Evolutionary conservation across 2,113 vertebrate species (phyloP).

Genomic region (Scomber colias): DNA sequence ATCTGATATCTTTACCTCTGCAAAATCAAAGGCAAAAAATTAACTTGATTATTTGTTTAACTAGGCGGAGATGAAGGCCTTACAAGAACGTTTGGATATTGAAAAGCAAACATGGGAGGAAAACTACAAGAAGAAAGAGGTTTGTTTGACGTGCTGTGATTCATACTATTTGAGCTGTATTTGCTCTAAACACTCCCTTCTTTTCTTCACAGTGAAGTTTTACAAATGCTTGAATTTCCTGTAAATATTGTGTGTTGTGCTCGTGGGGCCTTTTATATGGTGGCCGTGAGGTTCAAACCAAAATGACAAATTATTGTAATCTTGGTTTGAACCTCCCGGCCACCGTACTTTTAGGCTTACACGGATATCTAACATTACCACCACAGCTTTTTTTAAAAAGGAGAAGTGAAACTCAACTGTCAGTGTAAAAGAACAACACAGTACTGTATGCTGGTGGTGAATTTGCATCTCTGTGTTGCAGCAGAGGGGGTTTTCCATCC

Average conservation of each 20-base stretch:
- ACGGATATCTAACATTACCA: neutral
- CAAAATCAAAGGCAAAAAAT: no score
- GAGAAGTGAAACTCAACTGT: neutral
- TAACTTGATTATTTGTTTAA: conserved; percentile 6
- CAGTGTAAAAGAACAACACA: neutral
- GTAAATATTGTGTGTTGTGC: neutral
- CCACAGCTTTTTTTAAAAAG: neutral
- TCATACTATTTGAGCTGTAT: neutral
- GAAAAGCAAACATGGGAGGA: conserved; percentile 94
- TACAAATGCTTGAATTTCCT: neutral
- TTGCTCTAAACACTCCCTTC: neutral
- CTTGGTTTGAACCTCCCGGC: no score
- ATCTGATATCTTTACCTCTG: neutral
- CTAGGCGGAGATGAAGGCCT: conserved; percentile 86
- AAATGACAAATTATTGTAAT: no score
- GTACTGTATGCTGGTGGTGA: neutral
- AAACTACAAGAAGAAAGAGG: conserved; percentile 93
- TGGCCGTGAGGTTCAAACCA: no score
- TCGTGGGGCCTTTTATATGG: no score
- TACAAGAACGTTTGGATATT: conserved; percentile 89
- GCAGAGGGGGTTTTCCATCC: neutral
- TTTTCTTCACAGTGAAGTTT: neutral
- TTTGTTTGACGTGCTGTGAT: conserved; percentile 57
- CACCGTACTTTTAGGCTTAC: neutral
- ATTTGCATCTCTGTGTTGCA: neutral